Evolutionary conservation across 1,140 invertebrate genomes (phyloP).

Genomic region (Parasteatoda tepidariorum): DNA sequence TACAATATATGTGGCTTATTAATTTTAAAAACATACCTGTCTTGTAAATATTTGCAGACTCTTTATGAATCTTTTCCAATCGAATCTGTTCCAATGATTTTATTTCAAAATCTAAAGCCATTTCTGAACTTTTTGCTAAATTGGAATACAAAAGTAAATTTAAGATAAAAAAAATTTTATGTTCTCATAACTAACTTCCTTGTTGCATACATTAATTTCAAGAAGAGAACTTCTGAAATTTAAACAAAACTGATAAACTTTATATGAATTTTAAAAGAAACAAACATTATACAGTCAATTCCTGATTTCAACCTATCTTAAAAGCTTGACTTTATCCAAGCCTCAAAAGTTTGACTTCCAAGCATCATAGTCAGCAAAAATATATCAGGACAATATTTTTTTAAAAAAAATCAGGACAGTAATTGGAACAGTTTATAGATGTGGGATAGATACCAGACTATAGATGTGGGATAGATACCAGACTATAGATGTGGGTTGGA

Average conservation of each 20-base stretch:
- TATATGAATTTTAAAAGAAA: neutral
- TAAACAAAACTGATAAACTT: neutral
- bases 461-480: no score
- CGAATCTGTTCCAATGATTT: constrained; percentile 76
- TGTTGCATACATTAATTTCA: neutral
- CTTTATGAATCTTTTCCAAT: constrained; percentile 77
- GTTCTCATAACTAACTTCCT: neutral
- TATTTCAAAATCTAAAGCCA: constrained; percentile 39
- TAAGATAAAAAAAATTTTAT: neutral
- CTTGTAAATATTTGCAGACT: constrained; percentile 76
- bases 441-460: no score
- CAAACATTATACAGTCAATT: neutral
- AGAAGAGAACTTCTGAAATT: neutral
- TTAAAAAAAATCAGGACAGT: no score
- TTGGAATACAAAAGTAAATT: constrained; percentile 70
- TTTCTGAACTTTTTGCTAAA: constrained; percentile 75
- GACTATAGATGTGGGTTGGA: no score
- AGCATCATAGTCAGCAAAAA: no score
- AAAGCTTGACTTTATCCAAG: no score
- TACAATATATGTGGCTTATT: no score
- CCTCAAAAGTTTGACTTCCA: no score
- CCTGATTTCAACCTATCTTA: neutral
- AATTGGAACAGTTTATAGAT: no score
- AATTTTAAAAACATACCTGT: constrained; percentile 68
- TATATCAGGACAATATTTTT: no score